Evolutionary conservation across 1,140 invertebrate species (phyloP).

Genomic region (Pseudomyrmex sp.): DNA sequence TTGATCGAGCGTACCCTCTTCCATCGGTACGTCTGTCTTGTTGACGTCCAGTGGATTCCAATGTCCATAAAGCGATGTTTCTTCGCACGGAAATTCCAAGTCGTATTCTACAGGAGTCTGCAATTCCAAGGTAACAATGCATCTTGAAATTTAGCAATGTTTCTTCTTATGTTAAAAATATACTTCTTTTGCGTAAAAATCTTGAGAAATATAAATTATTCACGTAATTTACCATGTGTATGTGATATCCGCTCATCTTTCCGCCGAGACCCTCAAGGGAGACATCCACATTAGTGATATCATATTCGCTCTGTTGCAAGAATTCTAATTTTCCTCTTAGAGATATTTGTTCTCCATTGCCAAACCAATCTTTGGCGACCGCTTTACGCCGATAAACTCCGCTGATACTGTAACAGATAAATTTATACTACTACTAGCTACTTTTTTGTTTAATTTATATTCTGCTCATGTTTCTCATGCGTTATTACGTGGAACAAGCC

Average conservation of each 20-base stretch:
- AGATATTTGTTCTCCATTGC: slow-evolving; percentile 88
- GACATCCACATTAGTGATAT: slow-evolving; percentile 92
- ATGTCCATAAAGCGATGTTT: slow-evolving; percentile 91
- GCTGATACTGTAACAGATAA: slow-evolving; percentile 86
- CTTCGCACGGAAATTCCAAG: slow-evolving; percentile 95
- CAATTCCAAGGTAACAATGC: slow-evolving; percentile 48
- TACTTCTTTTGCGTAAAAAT: too few relatives aligned
- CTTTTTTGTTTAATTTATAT: background rate
- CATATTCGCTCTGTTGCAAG: slow-evolving; percentile 93
- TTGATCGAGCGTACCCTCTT: slow-evolving; percentile 91
- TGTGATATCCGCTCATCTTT: slow-evolving; percentile 90
- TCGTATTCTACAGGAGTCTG: slow-evolving; percentile 92
- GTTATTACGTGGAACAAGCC: slow-evolving; percentile 92
- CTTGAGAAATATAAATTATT: too few relatives aligned
- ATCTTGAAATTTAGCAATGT: too few relatives aligned
- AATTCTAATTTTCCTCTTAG: slow-evolving; percentile 92
- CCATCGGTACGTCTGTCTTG: slow-evolving; percentile 87
- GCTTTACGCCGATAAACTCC: slow-evolving; percentile 92
- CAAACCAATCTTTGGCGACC: slow-evolving; percentile 94
- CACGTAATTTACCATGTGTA: slow-evolving; percentile 89
- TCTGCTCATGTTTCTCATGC: background rate
- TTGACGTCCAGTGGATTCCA: slow-evolving; percentile 93
- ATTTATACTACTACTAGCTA: slow-evolving; percentile 12
- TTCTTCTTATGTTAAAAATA: background rate
- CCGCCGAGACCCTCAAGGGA: slow-evolving; percentile 90